Conservation (phyloP, 2,113 vertebrate genomes). For the Hippocampus zosterae region DNA sequence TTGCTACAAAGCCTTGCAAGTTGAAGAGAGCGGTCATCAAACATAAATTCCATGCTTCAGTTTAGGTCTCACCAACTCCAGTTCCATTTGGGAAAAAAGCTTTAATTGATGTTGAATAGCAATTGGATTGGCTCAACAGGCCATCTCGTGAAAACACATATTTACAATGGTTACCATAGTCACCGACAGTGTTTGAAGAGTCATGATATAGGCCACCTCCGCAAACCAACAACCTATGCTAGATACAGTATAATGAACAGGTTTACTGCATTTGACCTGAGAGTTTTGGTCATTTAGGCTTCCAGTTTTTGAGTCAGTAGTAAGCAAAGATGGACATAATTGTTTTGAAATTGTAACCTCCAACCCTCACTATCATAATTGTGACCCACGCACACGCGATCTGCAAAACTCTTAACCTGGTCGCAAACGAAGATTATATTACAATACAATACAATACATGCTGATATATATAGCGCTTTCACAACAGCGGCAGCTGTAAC, state of each 20-base stretch:
- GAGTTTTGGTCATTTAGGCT: neutral
- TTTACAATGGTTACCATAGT: neutral
- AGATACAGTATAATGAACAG: neutral
- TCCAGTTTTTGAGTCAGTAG: neutral
- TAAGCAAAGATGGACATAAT: neutral
- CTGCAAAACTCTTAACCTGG: neutral
- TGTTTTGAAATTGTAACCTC: constrained; percentile 13
- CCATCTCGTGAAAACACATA: neutral
- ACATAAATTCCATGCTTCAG: constrained; percentile 15
- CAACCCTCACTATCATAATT: constrained; percentile 3
- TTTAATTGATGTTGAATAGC: constrained; percentile 6
- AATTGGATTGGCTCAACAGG: constrained; percentile 21
- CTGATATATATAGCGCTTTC: too few relatives aligned
- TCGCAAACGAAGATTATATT: neutral
- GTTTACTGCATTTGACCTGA: neutral
- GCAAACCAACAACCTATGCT: neutral
- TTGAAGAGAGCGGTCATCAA: constrained; percentile 12
- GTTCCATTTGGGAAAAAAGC: constrained; percentile 18
- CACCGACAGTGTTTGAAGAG: neutral
- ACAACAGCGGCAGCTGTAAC: too few relatives aligned
- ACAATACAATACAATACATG: too few relatives aligned
- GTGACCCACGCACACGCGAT: neutral
- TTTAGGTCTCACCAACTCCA: constrained; percentile 29
- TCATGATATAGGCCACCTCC: neutral
- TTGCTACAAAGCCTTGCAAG: constrained; percentile 32